Evolutionary conservation across 2,113 vertebrate genomes (phyloP).

Genomic region (Ptilorrhoa leucosticta): DNA sequence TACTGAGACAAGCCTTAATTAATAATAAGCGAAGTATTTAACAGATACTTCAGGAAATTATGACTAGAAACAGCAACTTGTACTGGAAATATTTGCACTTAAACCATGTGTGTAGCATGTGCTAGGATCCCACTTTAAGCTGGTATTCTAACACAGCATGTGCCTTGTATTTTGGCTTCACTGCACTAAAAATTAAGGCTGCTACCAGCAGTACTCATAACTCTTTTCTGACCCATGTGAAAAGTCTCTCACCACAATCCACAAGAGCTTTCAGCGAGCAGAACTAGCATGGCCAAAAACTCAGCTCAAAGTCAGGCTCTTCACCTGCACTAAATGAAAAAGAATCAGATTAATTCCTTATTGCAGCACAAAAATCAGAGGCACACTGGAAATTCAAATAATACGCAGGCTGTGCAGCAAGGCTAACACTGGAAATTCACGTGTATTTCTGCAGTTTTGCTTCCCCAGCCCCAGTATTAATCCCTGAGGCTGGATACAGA

Average conservation of each 20-base stretch:
- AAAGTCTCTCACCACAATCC: not conserved
- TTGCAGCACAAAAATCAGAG: not conserved
- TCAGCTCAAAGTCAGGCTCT: not conserved
- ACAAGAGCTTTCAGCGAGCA: not conserved
- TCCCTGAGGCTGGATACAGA: not conserved
- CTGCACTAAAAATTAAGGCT: not conserved
- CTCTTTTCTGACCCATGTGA: not conserved
- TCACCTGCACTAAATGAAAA: not conserved
- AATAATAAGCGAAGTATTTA: not conserved
- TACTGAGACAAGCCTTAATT: not conserved
- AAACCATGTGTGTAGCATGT: accelerated
- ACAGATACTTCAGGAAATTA: not conserved
- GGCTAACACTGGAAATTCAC: not conserved
- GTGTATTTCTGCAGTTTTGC: not conserved
- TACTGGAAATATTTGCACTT: not conserved
- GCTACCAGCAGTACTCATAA: accelerated
- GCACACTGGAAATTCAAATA: not conserved
- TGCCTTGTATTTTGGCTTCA: not conserved
- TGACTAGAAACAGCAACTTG: not conserved
- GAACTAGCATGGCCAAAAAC: not conserved
- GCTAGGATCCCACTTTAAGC: not conserved
- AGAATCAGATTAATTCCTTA: not conserved
- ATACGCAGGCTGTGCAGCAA: not conserved
- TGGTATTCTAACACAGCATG: not conserved
- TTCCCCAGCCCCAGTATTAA: not conserved